These are phyloP conservation scores for Cichlasoma orientale DNA, from an alignment of 2,797 vertebrate species.

Conservation along the genomic window DNA sequence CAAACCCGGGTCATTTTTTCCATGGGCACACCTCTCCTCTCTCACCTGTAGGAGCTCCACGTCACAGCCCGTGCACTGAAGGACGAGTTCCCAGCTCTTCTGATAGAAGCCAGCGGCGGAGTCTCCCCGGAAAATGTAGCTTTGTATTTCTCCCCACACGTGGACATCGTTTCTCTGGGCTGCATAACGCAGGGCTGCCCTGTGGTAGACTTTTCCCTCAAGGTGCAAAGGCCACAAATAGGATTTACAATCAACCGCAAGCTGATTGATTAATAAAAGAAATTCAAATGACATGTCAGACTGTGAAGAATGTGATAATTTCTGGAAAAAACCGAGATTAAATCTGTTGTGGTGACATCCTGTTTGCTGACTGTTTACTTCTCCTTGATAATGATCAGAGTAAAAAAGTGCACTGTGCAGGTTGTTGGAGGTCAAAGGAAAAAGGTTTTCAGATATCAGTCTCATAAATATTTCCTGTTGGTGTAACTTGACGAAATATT, in stretches of 20 bases:
- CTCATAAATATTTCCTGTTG: fast-evolving
- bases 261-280: background rate
- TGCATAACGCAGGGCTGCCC: slow-evolving; percentile 86
- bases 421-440: background rate
- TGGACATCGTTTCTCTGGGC: slow-evolving; percentile 86
- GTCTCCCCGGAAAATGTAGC: slow-evolving; percentile 74
- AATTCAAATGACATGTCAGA: no score
- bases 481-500: background rate
- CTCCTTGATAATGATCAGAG: background rate
- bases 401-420: background rate
- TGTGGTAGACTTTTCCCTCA: slow-evolving; percentile 87
- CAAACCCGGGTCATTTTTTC: background rate
- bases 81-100: slow-evolving; percentile 69
- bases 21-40: background rate
- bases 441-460: background rate
- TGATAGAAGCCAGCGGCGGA: slow-evolving; percentile 87
- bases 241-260: background rate
- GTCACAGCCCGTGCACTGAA: slow-evolving; percentile 76
- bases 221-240: slow-evolving; percentile 68
- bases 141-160: slow-evolving; percentile 77
- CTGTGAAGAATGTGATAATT: background rate
- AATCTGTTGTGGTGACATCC: background rate
- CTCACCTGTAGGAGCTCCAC: slow-evolving; percentile 77
- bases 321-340: background rate
- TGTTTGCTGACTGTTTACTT: background rate